Percentiles rank a stretch among this genome's conserved stretches.
Evolutionary conservation across 1,140 invertebrate species (phyloP).

Genomic region (Rhagoletis pomonella): DNA sequence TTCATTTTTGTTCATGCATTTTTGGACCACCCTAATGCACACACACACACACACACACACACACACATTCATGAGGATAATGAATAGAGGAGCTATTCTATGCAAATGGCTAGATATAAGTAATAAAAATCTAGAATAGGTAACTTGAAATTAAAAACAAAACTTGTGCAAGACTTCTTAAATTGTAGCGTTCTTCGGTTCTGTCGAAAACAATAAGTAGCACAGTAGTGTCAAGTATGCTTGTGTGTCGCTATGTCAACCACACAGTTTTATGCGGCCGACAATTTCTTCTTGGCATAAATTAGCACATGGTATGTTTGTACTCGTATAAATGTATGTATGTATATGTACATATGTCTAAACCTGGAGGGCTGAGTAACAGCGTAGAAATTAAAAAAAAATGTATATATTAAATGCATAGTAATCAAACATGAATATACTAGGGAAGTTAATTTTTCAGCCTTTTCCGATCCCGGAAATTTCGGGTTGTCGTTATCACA

Average conservation of each 20-base stretch:
- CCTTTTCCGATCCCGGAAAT: no score
- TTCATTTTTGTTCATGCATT: no score
- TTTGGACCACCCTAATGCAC: no score
- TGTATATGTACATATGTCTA: not conserved
- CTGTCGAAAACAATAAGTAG: not conserved
- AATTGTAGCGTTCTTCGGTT: constrained; percentile 33
- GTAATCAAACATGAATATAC: not conserved
- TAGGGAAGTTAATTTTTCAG: not conserved
- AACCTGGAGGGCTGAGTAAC: constrained; percentile 8
- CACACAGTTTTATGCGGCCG: constrained; percentile 22
- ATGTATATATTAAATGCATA: constrained; percentile 23
- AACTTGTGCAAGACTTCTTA: constrained; percentile 27
- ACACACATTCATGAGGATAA: not conserved
- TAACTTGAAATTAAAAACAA: not conserved
- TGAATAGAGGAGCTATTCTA: not conserved
- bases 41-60: not conserved
- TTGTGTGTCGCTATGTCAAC: not conserved
- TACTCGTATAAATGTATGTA: no score
- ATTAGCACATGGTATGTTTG: not conserved
- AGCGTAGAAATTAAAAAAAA: not conserved
- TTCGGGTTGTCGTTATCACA: no score
- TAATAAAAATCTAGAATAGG: constrained; percentile 40
- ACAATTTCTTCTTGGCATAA: constrained; percentile 20
- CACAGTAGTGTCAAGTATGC: constrained; percentile 14
- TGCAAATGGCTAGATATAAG: not conserved